A percentile compares a stretch with the other conserved stretches of the same genome.
phyloP scores from a whole-genome alignment of 2,797 vertebrate genomes.

The Prunella strophiata region DNA sequence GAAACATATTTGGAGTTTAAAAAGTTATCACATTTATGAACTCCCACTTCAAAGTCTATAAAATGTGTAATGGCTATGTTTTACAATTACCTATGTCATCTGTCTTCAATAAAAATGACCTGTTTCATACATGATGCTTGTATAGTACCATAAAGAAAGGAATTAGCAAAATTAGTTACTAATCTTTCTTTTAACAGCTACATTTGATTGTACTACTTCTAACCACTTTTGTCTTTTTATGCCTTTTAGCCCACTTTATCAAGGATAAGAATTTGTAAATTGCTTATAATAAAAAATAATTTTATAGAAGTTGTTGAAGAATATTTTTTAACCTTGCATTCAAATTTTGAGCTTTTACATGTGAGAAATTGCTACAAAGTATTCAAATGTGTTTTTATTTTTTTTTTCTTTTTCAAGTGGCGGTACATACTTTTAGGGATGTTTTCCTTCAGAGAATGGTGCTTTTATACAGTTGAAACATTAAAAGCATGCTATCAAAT shows the following conservation, averaged over 20 bases:
- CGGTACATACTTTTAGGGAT: neutral
- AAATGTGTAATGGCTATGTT: neutral
- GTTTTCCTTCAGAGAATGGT: neutral
- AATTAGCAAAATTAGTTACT: neutral
- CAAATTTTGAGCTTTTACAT: neutral
- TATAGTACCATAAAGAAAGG: neutral
- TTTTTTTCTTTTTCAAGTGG: neutral
- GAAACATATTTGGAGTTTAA: neutral
- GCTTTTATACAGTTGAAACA: neutral
- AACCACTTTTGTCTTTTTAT: neutral
- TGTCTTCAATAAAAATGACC: neutral
- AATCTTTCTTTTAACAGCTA: neutral
- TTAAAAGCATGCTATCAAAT: neutral
- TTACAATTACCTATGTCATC: fast-evolving
- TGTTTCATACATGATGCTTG: neutral
- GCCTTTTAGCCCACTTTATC: neutral
- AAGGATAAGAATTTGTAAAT: neutral
- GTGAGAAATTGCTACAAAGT: neutral
- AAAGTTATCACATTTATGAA: neutral
- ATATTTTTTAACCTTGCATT: neutral
- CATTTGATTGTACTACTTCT: neutral
- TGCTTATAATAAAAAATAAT: neutral
- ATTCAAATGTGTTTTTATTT: neutral
- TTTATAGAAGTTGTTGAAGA: neutral
- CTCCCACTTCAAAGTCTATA: neutral